Conservation (phyloP, 2,888 invertebrate genomes). For the Metallyticus violacea region DNA sequence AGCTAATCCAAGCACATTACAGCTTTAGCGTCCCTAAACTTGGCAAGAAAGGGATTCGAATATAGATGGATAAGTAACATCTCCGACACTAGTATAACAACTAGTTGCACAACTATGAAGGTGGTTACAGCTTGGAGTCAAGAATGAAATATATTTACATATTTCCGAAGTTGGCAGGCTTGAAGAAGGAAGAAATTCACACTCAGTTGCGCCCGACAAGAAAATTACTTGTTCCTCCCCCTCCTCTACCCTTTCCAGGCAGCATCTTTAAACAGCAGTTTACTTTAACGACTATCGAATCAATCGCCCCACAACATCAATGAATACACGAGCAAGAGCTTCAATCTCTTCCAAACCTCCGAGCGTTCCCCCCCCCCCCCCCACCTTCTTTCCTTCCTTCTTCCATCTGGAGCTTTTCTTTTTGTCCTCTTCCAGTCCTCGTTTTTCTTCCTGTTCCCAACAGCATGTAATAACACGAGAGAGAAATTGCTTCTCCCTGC, state of each 20-base stretch:
- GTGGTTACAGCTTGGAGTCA: no score
- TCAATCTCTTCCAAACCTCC: not conserved
- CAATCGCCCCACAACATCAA: not conserved
- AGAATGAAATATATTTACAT: not conserved
- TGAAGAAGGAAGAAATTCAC: not conserved
- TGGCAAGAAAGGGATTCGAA: no score
- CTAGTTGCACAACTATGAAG: no score
- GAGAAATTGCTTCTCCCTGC: not conserved
- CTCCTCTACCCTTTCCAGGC: not conserved
- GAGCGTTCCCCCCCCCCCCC: not conserved
- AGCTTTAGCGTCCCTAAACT: no score
- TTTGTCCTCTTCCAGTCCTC: not conserved
- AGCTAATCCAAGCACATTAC: no score
- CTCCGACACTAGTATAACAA: no score
- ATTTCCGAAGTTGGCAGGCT: not conserved
- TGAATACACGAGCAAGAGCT: not conserved
- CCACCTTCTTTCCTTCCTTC: no score
- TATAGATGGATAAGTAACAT: no score
- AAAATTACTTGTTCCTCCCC: not conserved
- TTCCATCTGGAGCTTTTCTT: not conserved
- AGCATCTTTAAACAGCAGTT: conserved; percentile 5
- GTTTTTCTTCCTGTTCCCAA: not conserved
- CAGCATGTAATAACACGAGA: not conserved
- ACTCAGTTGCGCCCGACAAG: not conserved
- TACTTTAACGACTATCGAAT: not conserved